These are phyloP conservation scores for Clamator glandarius DNA, from an alignment of 2,797 vertebrate genomes.

Conservation along the genomic window DNA sequence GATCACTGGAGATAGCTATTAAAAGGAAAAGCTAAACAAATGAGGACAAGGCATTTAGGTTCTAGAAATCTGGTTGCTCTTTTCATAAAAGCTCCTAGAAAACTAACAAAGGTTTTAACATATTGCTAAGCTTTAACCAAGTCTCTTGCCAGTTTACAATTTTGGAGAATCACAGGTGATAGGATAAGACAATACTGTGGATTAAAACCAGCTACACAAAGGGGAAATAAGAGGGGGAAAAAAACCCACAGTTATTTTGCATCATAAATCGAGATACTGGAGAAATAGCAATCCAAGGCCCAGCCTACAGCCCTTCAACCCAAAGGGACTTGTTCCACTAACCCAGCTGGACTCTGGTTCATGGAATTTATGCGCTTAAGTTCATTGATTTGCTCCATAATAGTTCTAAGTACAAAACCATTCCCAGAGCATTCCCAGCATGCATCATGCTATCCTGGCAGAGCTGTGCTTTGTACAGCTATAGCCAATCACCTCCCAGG, in stretches of 20 bases:
- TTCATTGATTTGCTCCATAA: slow-evolving; percentile 16
- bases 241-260: not conserved
- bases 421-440: not conserved
- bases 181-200: not conserved
- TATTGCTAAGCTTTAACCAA: not conserved
- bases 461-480: not conserved
- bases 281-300: not conserved
- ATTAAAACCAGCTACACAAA: not conserved
- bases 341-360: not conserved
- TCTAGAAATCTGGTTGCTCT: not conserved
- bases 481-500: accelerated
- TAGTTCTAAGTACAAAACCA: slow-evolving; percentile 2
- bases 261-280: not conserved
- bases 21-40: not conserved
- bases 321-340: not conserved
- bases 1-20: not conserved
- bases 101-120: not conserved
- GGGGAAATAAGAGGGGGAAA: not conserved
- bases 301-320: not conserved
- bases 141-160: not conserved
- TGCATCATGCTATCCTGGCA: not conserved
- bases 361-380: not conserved
- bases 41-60: not conserved
- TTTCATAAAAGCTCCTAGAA: not conserved
- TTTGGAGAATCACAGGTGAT: not conserved